Conservation (phyloP, 2,113 vertebrate species). For the Zosterops borbonicus region DNA sequence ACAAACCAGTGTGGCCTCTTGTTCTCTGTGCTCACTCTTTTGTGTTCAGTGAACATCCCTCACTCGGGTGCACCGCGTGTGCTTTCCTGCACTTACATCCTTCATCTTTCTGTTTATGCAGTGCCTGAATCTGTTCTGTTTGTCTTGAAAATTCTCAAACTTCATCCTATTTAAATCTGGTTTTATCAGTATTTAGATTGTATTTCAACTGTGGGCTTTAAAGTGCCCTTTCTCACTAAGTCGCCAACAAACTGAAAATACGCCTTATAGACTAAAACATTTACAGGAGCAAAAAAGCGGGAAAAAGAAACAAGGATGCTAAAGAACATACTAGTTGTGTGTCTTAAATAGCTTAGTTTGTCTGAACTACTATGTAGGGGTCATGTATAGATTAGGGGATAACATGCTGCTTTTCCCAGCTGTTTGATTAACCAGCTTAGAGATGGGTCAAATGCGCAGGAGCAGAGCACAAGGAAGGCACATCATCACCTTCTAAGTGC, state of each 20-base stretch:
- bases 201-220: background rate
- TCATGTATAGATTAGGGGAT: constrained; percentile 23
- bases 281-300: background rate
- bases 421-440: constrained; percentile 53
- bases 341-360: constrained; percentile 21
- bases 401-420: constrained; percentile 4
- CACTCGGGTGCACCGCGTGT: background rate
- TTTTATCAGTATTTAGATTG: background rate
- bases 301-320: background rate
- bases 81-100: background rate
- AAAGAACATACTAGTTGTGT: background rate
- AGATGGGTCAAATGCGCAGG: background rate
- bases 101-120: background rate
- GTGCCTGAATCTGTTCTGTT: background rate
- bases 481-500: background rate
- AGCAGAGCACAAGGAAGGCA: background rate
- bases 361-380: background rate
- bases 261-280: background rate
- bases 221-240: background rate
- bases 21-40: background rate
- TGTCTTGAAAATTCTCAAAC: background rate
- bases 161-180: background rate
- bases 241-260: background rate
- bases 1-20: background rate
- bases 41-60: background rate